These are phyloP conservation scores for Poeciliopsis prolifica DNA, from an alignment of 2,113 vertebrate genomes.

Conservation along the genomic window DNA sequence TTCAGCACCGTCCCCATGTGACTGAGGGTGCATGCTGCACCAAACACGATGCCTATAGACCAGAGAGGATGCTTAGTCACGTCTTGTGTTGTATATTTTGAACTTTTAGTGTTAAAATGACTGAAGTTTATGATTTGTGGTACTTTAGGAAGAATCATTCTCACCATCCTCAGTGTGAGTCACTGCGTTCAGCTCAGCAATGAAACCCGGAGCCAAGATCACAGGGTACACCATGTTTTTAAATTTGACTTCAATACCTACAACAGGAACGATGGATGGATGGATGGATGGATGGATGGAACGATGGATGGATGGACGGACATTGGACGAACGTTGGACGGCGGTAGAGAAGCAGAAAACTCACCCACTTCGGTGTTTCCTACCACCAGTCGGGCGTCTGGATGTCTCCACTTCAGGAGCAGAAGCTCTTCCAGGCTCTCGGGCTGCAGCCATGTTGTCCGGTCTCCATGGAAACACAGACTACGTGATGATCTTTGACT, in stretches of 20 bases:
- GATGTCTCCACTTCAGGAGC: conserved; percentile 84
- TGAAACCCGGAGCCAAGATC: conserved; percentile 87
- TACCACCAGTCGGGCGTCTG: conserved; percentile 88
- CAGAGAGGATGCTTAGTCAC: not conserved
- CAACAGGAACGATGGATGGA: not conserved
- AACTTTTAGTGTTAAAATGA: not conserved
- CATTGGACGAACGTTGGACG: too few relatives aligned
- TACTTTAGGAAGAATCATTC: conserved; percentile 15
- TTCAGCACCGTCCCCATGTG: conserved; percentile 81
- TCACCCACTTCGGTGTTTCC: conserved; percentile 98
- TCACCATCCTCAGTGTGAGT: conserved; percentile 83
- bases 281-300: too few relatives aligned
- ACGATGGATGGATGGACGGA: too few relatives aligned
- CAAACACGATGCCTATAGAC: conserved; percentile 84
- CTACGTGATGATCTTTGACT: conserved; percentile 31
- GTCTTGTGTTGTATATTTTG: not conserved
- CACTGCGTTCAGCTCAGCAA: conserved; percentile 87
- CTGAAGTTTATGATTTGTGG: too few relatives aligned
- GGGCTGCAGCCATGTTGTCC: conserved; percentile 90
- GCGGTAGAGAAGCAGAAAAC: conserved; percentile 29
- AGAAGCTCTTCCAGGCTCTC: conserved; percentile 82
- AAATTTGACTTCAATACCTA: conserved; percentile 92
- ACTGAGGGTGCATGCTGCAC: conserved; percentile 86
- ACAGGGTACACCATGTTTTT: conserved; percentile 91
- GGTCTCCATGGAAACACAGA: conserved; percentile 85